Evolutionary conservation across 2,113 vertebrate genomes (phyloP).

Genomic region (Lasiurus borealis): DNA sequence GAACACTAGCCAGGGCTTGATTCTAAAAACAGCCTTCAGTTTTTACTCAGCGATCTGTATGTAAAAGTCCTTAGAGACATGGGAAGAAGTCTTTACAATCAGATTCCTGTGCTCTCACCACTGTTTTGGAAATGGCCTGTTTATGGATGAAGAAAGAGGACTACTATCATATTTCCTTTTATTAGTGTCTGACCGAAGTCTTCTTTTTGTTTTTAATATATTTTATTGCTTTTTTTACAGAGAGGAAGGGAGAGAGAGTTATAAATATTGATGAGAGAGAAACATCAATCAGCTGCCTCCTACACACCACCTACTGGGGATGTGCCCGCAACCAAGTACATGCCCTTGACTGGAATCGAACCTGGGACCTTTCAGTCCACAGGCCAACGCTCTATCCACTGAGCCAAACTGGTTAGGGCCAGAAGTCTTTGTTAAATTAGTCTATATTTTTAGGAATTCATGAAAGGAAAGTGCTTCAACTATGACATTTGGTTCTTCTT

Average conservation of each 20-base stretch:
- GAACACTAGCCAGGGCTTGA: neutral
- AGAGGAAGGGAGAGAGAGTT: too few species aligned
- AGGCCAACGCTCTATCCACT: too few species aligned
- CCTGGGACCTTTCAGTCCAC: too few species aligned
- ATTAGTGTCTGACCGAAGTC: conserved; percentile 22
- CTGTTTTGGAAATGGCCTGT: conserved; percentile 41
- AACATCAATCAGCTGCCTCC: too few species aligned
- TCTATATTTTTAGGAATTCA: conserved; percentile 45
- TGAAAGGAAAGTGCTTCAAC: conserved; percentile 23
- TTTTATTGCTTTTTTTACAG: too few species aligned
- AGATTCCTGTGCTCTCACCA: neutral
- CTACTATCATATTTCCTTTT: conserved; percentile 8
- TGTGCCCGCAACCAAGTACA: too few species aligned
- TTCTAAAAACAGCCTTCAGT: conserved; percentile 61
- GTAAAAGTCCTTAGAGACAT: neutral
- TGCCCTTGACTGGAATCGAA: too few species aligned
- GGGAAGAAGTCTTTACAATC: conserved; percentile 5
- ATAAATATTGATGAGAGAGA: too few species aligned
- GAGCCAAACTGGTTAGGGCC: too few species aligned
- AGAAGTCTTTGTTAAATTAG: neutral
- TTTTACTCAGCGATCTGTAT: conserved; percentile 27
- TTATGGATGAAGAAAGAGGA: conserved; percentile 48
- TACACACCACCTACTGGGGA: too few species aligned
- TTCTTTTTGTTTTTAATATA: neutral
- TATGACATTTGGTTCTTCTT: conserved; percentile 37